phyloP scores from a whole-genome alignment of 35 echinoderm and acorn worm genomes.

The Apostichopus parvimensis region DNA sequence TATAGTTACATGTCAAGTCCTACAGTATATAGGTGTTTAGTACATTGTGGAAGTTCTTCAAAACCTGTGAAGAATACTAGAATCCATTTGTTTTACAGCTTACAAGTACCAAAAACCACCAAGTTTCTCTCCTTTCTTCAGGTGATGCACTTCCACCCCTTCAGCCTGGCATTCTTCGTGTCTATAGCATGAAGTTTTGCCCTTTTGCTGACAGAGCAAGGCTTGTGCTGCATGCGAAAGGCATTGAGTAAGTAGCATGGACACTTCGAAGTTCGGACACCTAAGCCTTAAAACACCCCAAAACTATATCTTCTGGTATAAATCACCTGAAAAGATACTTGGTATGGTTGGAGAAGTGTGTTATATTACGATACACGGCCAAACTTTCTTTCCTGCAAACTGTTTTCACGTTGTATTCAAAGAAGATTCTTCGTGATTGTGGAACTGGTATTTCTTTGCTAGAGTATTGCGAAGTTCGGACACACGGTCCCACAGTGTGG shows the following conservation, averaged over 20 bases:
- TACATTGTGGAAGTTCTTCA: background rate
- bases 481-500: too few relatives aligned
- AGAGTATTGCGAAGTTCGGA: too few relatives aligned
- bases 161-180: slow-evolving; percentile 40
- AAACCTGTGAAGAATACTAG: background rate
- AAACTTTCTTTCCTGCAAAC: too few relatives aligned
- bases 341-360: too few relatives aligned
- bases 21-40: background rate
- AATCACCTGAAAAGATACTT: too few relatives aligned
- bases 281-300: too few relatives aligned
- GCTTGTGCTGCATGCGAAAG: slow-evolving; percentile 60
- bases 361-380: too few relatives aligned
- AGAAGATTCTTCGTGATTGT: too few relatives aligned
- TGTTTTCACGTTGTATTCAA: too few relatives aligned
- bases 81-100: background rate
- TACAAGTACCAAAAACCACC: background rate
- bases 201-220: slow-evolving; percentile 64
- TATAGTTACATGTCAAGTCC: background rate
- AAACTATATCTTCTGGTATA: too few relatives aligned
- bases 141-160: slow-evolving; percentile 52
- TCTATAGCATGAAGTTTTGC: slow-evolving; percentile 74
- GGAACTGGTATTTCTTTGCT: too few relatives aligned
- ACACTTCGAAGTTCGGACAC: too few relatives aligned
- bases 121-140: slow-evolving; percentile 25
- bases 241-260: slow-evolving; percentile 73